Evolutionary conservation across 1,140 invertebrate genomes (phyloP), one percentile per base, ranked within the genome.

Genomic region (Pseudomyrmex flavicornis): DNA sequence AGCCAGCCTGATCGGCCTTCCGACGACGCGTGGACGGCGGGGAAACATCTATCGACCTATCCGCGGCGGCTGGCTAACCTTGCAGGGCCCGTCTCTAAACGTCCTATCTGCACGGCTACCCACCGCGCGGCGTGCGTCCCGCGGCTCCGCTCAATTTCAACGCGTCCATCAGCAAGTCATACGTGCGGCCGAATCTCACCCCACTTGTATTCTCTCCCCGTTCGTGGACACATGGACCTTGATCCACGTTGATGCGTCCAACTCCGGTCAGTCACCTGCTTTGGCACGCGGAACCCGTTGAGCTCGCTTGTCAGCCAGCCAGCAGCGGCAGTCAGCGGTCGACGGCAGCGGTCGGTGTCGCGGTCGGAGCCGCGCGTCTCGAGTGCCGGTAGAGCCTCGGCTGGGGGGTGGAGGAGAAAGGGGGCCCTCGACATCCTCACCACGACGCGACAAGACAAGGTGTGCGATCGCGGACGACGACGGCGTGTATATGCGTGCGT

Each of bases 191-290:
- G 54, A 58, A 48, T 52, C 15, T 8, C 26, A 17, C 22, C 52
- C 20, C 22, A 9, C 17, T 22, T 5, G 1, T 35, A n/a, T 1
- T 7, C n/a, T 44, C 20, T 12, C 17, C 10, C 22, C 44, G 22
- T 15, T n/a, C 8, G 44, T 44, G 17, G 17, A 35, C 35, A 35
- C 13, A 13, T 52, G 52, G 66, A 80, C 66, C 76, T 80, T 80
- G 76, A 80, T 80, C 66, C 56, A 80, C 76, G 76, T 80, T 80
- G 76, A 80, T 54, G 76, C 76, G 76, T 80, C 63, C 59, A 80
- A 80, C 76, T 35, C 76, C 76, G 76, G 76, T 80, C 76, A 80
- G 58, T 70, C 66, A 80, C 76, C 76, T 54, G 54, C 66, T 80
- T 80, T 80, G 76, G 76, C 76, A 80, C 76, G 76, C 76, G 76